Evolutionary conservation across 2,888 invertebrate genomes (phyloP), one percentile per base, ranked within the genome.

Genomic region (Pterobdella sp.): DNA sequence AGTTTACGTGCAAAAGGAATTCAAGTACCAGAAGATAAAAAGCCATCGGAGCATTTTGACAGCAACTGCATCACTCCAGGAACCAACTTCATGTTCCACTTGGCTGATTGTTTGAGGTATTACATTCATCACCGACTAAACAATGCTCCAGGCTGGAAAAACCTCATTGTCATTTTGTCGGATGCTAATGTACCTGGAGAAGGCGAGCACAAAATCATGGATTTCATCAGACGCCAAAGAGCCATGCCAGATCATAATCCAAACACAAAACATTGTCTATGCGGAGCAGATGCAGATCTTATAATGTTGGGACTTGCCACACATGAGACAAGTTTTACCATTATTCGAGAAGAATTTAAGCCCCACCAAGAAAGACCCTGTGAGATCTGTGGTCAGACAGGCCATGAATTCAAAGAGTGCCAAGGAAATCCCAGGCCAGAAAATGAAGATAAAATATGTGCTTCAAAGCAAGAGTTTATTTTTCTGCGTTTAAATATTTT

Each of bases 41-140:
- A 90, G 0, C 92, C 93, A 80, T 92, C 89, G 78, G 91, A 92
- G 63, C 94, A 96, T 85, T 98, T 98, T 84, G 98, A 98, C 84
- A 94, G 94, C 73, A 98, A 98, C 84, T 99, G 98, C 82, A 99
- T 98, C 80, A 98, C 98, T 0, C 98, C 98, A 0, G 96, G 97
- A n/a, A 96, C 97, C 4, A 94, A 94, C 0, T 96, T 96, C 82
- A 96, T 96, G 95, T 92, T 92, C 78, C 86, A 92, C 56, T 86
- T 96, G 73, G 94, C 87, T 4, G 84, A 84, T 74, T 86, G 86
- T 86, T 91, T 84, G 86, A 89, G 84, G 88, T 94, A 92, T 84
- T 94, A 93, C 81, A 88, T 93, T 78, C 92, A 94, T 84, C 91
- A 93, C 78, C 87, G 92, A 77, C 86, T 97, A 77, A 96, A 95